Evolutionary conservation across 2,888 invertebrate species (phyloP), one percentile per base, ranked within the genome.

Genomic region (Drosophila trichaetosa): DNA sequence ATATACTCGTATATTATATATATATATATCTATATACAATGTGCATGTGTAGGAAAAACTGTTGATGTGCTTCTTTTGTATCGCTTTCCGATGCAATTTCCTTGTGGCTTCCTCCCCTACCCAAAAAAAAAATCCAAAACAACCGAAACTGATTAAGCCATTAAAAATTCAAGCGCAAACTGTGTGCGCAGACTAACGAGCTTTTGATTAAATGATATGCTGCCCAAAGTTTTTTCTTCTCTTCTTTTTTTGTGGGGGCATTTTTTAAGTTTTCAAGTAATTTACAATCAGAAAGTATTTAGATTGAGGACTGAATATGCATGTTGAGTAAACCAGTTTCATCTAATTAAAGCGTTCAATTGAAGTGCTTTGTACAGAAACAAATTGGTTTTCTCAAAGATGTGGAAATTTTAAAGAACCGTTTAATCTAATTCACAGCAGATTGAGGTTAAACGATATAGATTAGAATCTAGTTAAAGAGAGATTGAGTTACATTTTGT

Each of bases 111-210:
- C 76, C 58, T 42, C 56, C 48, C 38, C 54, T 48, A 48, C 64
- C 29, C 48, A 49, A 24, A 67, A 75, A 70, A 73, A 67, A 48
- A 27, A 27, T 38, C 38, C 34, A 66, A n/a, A 75, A 49, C 62
- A 68, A 49, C 53, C 49, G 59, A 78, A 83, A 77, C 84, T 84
- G 84, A 83, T 83, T 84, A 84, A 84, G 71, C 84, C 80, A 82
- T 83, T 83, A 83, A 84, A 82, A 75, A 84, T 83, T 82, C 80
- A 83, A 82, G 76, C 83, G 67, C 78, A 83, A 83, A 82, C 79
- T 83, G 83, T 82, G 77, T 82, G 81, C 72, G 57, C 75, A 82
- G 84, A 69, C 84, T 83, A 83, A 83, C 83, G 82, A 84, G 84
- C 77, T 77, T 83, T 82, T 82, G 76, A 83, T 83, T 82, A 83